Evolutionary conservation across 2,888 invertebrate genomes (phyloP).

Genomic region (Drosophila affinis): DNA sequence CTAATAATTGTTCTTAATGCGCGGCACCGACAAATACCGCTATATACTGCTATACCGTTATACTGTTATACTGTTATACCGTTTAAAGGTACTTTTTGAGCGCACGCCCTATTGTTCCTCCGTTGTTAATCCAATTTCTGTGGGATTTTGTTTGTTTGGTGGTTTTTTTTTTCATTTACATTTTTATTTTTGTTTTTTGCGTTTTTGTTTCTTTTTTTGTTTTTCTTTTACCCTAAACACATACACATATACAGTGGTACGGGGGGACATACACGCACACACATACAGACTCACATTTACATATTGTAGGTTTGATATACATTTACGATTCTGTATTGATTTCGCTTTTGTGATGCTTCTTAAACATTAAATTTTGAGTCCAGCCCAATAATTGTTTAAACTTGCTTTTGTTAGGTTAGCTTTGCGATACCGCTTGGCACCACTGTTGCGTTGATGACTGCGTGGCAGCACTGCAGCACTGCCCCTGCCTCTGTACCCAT

Average conservation of each 20-base stretch:
- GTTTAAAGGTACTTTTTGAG: slow-evolving; percentile 37
- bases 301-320: slow-evolving; percentile 35
- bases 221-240: slow-evolving; percentile 29
- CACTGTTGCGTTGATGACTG: slow-evolving; percentile 32
- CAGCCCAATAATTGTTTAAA: slow-evolving; percentile 77
- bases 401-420: slow-evolving; percentile 23
- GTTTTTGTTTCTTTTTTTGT: slow-evolving; percentile 6
- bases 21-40: too few species aligned
- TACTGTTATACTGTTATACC: slow-evolving; percentile 15
- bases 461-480: slow-evolving; percentile 6
- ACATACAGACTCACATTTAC: slow-evolving; percentile 42
- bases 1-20: background rate
- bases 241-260: slow-evolving; percentile 14
- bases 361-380: slow-evolving; percentile 80
- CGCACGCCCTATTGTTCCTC: slow-evolving; percentile 38
- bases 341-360: slow-evolving; percentile 41
- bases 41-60: slow-evolving; percentile 7
- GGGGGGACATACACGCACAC: slow-evolving; percentile 29
- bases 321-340: slow-evolving; percentile 41
- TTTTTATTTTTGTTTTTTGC: slow-evolving; percentile 19
- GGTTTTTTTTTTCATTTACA: slow-evolving; percentile 9
- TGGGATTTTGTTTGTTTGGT: slow-evolving; percentile 31
- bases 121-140: slow-evolving; percentile 31
- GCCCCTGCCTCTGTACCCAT: background rate
- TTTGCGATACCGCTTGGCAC: slow-evolving; percentile 50